Base-by-base conservation (phyloP, 2,797 vertebrate genomes). In the Petrocephalus schoutedeni region DNA sequence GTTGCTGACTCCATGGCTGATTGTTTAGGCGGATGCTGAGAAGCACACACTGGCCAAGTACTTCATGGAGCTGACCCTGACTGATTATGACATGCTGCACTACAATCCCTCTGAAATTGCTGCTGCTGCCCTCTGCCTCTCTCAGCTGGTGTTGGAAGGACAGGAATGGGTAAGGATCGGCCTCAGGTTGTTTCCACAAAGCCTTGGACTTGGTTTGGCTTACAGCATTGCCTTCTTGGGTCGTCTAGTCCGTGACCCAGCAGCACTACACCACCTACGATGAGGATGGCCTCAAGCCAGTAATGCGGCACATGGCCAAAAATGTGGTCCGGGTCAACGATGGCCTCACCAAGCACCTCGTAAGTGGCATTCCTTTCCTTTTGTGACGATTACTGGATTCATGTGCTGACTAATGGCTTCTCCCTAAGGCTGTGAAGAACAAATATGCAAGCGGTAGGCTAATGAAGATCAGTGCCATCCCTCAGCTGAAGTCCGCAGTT, bases 81-180 rank as follows among this genome's bases (percentile, higher is more conserved):
- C 95, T 0, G 98, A 99, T 93, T 99, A 98, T 0, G 93, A 97
- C 53, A 97, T 99, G 98, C 97, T 97, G 19, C 97, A 98, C 89
- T 95, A 96, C 5, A 94, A 93, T 8, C 98, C 98, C 2, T 99
- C 98, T 0, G 97, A 97, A 93, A 90, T 97, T 0, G 98, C 98
- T 0, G 97, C 98, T 0, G 97, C 98, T 0, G 94, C 97, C 0
- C 91, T 98, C 7, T 97, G 96, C 91, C 94, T 99, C 23, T 95
- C 97, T 16, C 97, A 97, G 87, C 97, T 96, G 91, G 88, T 98
- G 90, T 92, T 99, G 1, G 95, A 95, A 0, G 92, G 90, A 16
- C 93, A 93, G 88, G 93, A 94, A 86, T 99, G 98, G 98, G 98
- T 98, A 90, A 95, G 95, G 91, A 8, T 14, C 0, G 0, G n/a